phyloP scores from a whole-genome alignment of 2,113 vertebrate genomes.

The Indicator maculatus region DNA sequence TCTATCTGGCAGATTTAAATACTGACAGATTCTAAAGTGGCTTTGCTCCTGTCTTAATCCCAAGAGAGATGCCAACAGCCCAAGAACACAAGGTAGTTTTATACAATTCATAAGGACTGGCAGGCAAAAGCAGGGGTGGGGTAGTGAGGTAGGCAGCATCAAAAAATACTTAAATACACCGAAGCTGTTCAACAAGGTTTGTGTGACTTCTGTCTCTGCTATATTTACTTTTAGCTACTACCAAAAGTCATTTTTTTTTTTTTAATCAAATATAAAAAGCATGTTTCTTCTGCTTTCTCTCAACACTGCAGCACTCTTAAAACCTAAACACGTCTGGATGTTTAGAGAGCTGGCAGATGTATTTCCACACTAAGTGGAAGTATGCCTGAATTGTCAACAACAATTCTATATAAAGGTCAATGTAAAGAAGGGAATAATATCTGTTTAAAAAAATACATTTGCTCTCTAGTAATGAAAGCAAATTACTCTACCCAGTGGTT shows the following conservation, averaged over 20 bases:
- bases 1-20: not conserved
- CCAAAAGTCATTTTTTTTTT: not conserved
- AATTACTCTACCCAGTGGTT: slow-evolving; percentile 1
- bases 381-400: slow-evolving; percentile 43
- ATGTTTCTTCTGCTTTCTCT: not conserved
- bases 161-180: not conserved
- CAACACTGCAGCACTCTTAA: not conserved
- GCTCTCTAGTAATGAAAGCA: slow-evolving; percentile 8
- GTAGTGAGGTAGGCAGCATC: not conserved
- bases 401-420: slow-evolving; percentile 46
- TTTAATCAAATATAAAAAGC: not conserved
- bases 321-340: slow-evolving; percentile 1
- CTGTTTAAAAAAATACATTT: slow-evolving; percentile 21
- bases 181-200: not conserved
- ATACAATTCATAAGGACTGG: not conserved
- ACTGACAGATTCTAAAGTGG: not conserved
- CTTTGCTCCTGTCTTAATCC: not conserved
- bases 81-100: not conserved
- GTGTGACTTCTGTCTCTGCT: not conserved
- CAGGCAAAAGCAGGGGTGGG: not conserved
- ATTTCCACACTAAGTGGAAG: slow-evolving; percentile 38
- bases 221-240: not conserved
- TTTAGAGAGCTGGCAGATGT: not conserved
- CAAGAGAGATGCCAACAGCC: not conserved
- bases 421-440: not conserved